Conservation (phyloP, 2,888 invertebrate species). For the Apeira syringaria region DNA sequence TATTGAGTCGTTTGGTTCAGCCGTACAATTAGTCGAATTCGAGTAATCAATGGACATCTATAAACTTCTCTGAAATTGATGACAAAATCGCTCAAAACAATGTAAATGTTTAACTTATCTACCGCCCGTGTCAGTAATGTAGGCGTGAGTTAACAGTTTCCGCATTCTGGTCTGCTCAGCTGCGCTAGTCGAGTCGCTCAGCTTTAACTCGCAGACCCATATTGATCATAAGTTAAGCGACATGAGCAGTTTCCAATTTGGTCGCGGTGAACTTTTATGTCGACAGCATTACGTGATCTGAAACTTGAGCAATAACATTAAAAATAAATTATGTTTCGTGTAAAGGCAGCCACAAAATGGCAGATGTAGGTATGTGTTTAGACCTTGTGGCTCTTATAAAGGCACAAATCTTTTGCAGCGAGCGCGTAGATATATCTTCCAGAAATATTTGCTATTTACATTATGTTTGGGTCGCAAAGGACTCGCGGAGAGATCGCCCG, state of each 20-base stretch:
- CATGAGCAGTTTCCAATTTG: slow-evolving; percentile 71
- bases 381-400: slow-evolving; percentile 32
- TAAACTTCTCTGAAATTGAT: too few species aligned
- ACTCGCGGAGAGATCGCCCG: too few species aligned
- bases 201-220: slow-evolving; percentile 35
- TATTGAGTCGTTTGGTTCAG: too few species aligned
- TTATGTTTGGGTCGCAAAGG: too few species aligned
- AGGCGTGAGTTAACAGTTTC: slow-evolving; percentile 12
- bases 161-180: slow-evolving; percentile 6
- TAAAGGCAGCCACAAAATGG: slow-evolving; percentile 54
- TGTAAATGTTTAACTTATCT: neutral
- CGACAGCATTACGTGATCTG: slow-evolving; percentile 75
- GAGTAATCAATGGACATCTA: too few species aligned
- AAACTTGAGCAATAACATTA: slow-evolving; percentile 77
- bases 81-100: neutral
- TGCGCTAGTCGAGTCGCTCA: slow-evolving; percentile 13
- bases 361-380: slow-evolving; percentile 36
- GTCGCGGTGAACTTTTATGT: slow-evolving; percentile 76
- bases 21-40: too few species aligned
- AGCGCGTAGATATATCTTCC: too few species aligned
- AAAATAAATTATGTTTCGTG: slow-evolving; percentile 74
- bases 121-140: slow-evolving; percentile 3
- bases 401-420: slow-evolving; percentile 31
- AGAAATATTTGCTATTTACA: too few species aligned
- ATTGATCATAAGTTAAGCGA: slow-evolving; percentile 49